Evolutionary conservation across 2,113 vertebrate species (phyloP).

Genomic region (Entomyzon cyanotis): DNA sequence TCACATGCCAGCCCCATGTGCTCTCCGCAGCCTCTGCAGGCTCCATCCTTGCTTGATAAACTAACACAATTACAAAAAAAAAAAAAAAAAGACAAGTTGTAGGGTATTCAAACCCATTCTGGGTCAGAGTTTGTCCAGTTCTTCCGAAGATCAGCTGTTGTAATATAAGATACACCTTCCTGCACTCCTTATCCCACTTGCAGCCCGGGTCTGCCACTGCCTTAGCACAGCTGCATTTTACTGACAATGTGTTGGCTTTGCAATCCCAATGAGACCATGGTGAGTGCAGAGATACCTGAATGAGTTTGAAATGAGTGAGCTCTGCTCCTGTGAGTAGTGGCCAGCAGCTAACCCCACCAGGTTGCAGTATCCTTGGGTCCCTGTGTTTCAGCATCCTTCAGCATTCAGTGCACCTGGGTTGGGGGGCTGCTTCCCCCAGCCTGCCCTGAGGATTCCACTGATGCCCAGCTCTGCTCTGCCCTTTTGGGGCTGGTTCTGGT

Average conservation of each 20-base stretch:
- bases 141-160: neutral
- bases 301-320: neutral
- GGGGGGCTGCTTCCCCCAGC: neutral
- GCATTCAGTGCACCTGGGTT: rapidly evolving
- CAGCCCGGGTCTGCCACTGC: neutral
- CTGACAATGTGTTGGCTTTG: neutral
- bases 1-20: rapidly evolving
- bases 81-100: no score
- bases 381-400: rapidly evolving
- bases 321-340: neutral
- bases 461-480: neutral
- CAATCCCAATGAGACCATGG: rapidly evolving
- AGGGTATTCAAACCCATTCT: neutral
- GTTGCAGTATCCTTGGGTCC: neutral
- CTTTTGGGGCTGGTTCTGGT: neutral
- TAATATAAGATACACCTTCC: neutral
- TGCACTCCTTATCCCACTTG: neutral
- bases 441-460: neutral
- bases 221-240: neutral
- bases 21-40: neutral
- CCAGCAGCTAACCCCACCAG: neutral
- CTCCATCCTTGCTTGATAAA: neutral
- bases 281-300: neutral
- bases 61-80: neutral
- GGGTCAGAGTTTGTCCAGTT: neutral